Conservation (phyloP, 2,113 vertebrate species). For the Thunnus thynnus region DNA sequence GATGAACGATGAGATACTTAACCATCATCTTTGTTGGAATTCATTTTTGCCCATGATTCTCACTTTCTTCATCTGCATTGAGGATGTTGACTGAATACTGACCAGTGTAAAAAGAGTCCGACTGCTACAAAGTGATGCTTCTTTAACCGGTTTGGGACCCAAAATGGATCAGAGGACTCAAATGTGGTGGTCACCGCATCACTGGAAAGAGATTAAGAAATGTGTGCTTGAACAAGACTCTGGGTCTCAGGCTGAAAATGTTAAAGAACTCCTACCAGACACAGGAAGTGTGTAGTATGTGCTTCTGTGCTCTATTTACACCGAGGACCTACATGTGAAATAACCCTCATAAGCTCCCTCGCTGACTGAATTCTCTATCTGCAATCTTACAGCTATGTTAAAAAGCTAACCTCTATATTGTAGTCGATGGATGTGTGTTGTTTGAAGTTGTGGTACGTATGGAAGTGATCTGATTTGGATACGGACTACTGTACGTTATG, state of each 20-base stretch:
- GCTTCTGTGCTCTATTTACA: slow-evolving; percentile 56
- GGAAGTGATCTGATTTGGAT: slow-evolving; percentile 87
- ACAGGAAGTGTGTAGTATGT: slow-evolving; percentile 52
- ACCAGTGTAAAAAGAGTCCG: slow-evolving; percentile 14
- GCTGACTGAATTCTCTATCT: slow-evolving; percentile 60
- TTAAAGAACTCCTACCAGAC: slow-evolving; percentile 42
- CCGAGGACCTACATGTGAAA: slow-evolving; percentile 67
- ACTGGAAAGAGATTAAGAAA: background rate
- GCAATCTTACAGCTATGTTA: slow-evolving; percentile 75
- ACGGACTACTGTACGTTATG: slow-evolving; percentile 78
- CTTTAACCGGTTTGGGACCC: slow-evolving; percentile 18
- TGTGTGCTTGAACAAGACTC: background rate
- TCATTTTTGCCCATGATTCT: background rate
- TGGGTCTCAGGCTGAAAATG: slow-evolving; percentile 32
- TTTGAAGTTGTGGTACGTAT: slow-evolving; percentile 86
- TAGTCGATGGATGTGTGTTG: slow-evolving; percentile 90
- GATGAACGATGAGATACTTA: background rate
- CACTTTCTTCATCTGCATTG: slow-evolving; percentile 28
- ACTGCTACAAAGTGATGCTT: slow-evolving; percentile 17
- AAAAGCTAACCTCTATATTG: slow-evolving; percentile 88
- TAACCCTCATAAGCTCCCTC: slow-evolving; percentile 52
- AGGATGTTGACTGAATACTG: slow-evolving; percentile 35
- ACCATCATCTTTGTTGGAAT: slow-evolving; percentile 14
- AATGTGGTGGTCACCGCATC: background rate
- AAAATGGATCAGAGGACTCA: background rate